phyloP scores from a whole-genome alignment of 2,113 vertebrate genomes.

The Thunnus maccoyii region DNA sequence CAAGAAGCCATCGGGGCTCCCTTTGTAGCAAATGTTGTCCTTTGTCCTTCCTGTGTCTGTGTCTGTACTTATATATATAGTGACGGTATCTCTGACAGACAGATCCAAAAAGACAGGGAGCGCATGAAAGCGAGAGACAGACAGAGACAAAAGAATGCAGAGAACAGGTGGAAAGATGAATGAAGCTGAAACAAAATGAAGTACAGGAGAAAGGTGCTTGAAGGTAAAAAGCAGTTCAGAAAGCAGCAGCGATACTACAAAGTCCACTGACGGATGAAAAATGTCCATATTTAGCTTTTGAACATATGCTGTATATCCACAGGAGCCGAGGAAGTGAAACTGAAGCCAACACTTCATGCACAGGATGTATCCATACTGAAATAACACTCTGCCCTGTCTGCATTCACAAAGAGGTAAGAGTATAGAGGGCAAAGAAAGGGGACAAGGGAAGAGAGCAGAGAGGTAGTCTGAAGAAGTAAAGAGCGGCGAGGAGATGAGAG shows the following conservation, averaged over 20 bases:
- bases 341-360: slow-evolving; percentile 58
- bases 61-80: slow-evolving; percentile 16
- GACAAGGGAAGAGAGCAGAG: background rate
- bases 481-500: background rate
- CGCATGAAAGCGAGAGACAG: slow-evolving; percentile 1
- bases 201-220: slow-evolving; percentile 6
- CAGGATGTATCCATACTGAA: slow-evolving; percentile 54
- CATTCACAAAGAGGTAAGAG: slow-evolving; percentile 2
- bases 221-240: slow-evolving; percentile 30
- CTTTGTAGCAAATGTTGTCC: slow-evolving; percentile 41
- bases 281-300: slow-evolving; percentile 61
- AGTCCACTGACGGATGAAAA: slow-evolving; percentile 30
- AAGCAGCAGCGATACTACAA: slow-evolving; percentile 21
- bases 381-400: slow-evolving; percentile 27
- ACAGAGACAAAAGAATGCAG: slow-evolving; percentile 20
- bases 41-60: slow-evolving; percentile 49
- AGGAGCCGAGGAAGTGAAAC: slow-evolving; percentile 63
- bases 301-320: slow-evolving; percentile 66
- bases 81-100: slow-evolving; percentile 60
- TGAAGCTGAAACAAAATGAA: slow-evolving; percentile 38
- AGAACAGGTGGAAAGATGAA: slow-evolving; percentile 50
- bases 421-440: background rate
- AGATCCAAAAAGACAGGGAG: slow-evolving; percentile 33
- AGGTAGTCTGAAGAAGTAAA: background rate
- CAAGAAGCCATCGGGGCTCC: slow-evolving; percentile 39